These are phyloP conservation scores for Drosophila sordidula DNA, from an alignment of 2,888 invertebrate species.

Conservation along the genomic window DNA sequence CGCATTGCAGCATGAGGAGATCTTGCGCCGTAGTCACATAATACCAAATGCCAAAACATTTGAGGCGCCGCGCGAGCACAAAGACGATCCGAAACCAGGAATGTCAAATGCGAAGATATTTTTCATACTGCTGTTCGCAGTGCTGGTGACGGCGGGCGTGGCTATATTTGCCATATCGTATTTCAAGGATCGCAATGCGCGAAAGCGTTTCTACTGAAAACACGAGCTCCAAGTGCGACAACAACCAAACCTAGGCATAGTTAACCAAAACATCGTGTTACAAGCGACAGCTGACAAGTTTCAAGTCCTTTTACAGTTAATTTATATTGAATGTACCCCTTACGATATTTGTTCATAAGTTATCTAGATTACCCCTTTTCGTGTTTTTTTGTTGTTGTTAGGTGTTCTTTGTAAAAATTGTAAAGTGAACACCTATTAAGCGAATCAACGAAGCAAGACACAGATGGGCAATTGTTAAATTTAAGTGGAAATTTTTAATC, in stretches of 20 bases:
- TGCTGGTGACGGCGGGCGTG: slow-evolving; percentile 92
- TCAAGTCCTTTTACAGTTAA: slow-evolving; percentile 48
- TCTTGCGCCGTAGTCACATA: slow-evolving; percentile 91
- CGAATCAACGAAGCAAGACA: slow-evolving; percentile 26
- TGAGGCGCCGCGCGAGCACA: slow-evolving; percentile 95
- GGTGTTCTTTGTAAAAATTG: slow-evolving; percentile 1
- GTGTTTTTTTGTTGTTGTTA: slow-evolving; percentile 23
- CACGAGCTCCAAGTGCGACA: background rate
- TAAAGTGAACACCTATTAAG: slow-evolving; percentile 17
- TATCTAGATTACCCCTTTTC: slow-evolving; percentile 23
- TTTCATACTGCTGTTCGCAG: slow-evolving; percentile 92
- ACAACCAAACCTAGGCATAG: slow-evolving; percentile 59
- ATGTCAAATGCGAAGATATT: slow-evolving; percentile 96
- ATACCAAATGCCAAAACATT: slow-evolving; percentile 95
- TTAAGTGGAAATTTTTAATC: slow-evolving; percentile 75
- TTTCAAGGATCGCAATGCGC: slow-evolving; percentile 95
- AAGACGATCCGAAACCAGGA: slow-evolving; percentile 94
- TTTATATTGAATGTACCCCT: slow-evolving; percentile 62
- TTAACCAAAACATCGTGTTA: slow-evolving; percentile 56
- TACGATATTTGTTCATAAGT: slow-evolving; percentile 55
- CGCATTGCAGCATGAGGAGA: slow-evolving; percentile 73
- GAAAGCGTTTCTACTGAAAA: slow-evolving; percentile 90
- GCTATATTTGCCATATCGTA: slow-evolving; percentile 96
- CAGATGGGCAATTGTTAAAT: slow-evolving; percentile 70
- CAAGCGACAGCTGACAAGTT: slow-evolving; percentile 43